phyloP scores from a whole-genome alignment of 2,888 invertebrate genomes.

The Polydrusus pterygomalis region DNA sequence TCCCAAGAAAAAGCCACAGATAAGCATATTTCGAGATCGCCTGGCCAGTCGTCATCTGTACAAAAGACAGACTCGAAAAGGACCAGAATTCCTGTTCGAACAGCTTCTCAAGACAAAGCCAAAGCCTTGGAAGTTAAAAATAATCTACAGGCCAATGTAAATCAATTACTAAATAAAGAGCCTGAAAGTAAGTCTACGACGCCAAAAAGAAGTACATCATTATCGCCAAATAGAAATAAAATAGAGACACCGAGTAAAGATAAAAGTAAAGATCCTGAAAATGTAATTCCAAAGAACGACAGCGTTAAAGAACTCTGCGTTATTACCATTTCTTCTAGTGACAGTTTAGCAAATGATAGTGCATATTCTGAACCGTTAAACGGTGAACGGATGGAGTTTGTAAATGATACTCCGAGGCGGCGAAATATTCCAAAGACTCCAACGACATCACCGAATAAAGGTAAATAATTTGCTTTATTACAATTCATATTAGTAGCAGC shows the following conservation, averaged over 20 bases:
- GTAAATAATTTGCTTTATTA: no score
- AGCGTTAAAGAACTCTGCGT: not conserved
- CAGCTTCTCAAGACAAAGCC: slow-evolving; percentile 7
- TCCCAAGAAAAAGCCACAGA: not conserved
- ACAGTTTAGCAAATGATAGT: not conserved
- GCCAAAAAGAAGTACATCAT: not conserved
- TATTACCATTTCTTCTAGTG: not conserved
- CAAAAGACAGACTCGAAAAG: not conserved
- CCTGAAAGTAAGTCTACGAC: not conserved
- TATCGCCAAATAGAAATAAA: no score
- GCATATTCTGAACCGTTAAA: no score
- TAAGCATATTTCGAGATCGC: not conserved
- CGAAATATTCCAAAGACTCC: not conserved
- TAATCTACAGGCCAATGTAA: not conserved
- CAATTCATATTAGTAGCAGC: no score
- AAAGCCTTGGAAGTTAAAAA: not conserved
- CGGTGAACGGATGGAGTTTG: not conserved
- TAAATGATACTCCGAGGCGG: not conserved
- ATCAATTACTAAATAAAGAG: not conserved
- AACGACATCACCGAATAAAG: no score
- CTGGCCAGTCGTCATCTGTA: not conserved
- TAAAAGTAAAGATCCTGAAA: not conserved
- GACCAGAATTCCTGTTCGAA: slow-evolving; percentile 22
- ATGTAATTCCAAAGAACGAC: not conserved
- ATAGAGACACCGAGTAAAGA: no score